phyloP scores from a whole-genome alignment of 2,113 vertebrate genomes.

The Hemiscyllium ocellatum region DNA sequence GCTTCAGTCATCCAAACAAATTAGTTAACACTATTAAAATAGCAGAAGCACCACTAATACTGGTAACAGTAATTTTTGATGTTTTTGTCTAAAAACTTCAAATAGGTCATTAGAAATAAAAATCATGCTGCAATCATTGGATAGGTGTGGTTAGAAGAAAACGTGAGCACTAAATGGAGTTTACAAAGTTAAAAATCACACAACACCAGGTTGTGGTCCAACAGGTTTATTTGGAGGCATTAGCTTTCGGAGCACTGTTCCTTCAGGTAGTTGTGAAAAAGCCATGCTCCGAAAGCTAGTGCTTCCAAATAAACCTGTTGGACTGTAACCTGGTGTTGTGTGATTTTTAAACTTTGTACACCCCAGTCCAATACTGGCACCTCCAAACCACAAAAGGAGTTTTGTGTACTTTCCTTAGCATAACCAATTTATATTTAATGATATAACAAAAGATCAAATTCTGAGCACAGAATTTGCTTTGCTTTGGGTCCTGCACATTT shows the following conservation, averaged over 20 bases:
- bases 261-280: too few species aligned
- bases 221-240: too few species aligned
- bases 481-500: not conserved
- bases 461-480: not conserved
- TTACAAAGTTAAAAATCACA: too few species aligned
- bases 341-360: too few species aligned
- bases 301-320: too few species aligned
- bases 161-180: not conserved
- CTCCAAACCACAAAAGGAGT: too few species aligned
- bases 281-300: too few species aligned
- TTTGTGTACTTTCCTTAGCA: not conserved
- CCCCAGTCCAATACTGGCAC: too few species aligned
- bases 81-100: not conserved
- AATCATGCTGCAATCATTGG: not conserved
- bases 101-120: not conserved
- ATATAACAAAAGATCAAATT: not conserved
- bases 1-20: not conserved
- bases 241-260: too few species aligned
- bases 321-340: too few species aligned
- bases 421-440: not conserved
- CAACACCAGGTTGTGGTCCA: too few species aligned
- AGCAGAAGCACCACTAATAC: not conserved
- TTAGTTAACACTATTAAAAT: not conserved
- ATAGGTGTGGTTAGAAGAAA: not conserved
- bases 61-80: not conserved